phyloP scores from a whole-genome alignment of 2,113 vertebrate genomes.

The Brachypteracias leptosomus region DNA sequence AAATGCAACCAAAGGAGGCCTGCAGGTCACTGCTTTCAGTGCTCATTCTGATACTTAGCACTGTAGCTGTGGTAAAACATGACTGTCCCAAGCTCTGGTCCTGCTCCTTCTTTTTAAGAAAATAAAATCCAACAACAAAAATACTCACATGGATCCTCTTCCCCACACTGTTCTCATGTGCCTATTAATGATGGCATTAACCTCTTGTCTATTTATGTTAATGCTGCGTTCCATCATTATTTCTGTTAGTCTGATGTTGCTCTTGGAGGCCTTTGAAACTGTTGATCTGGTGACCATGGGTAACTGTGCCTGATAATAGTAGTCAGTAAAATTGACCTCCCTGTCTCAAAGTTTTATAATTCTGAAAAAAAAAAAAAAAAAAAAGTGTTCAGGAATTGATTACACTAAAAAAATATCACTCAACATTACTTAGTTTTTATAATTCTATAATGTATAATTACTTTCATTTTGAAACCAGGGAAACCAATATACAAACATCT shows the following conservation, averaged over 20 bases:
- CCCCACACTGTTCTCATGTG: background rate
- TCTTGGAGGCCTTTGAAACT: background rate
- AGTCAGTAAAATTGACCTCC: background rate
- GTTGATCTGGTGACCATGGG: background rate
- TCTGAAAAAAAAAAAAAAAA: background rate
- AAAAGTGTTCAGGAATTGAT: background rate
- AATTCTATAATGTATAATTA: background rate
- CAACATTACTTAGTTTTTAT: background rate
- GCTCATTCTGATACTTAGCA: background rate
- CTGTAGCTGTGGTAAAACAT: background rate
- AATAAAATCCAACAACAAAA: background rate
- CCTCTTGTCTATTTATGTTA: background rate
- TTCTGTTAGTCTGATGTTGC: background rate
- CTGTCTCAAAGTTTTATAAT: background rate
- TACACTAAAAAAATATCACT: background rate
- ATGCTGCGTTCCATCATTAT: background rate
- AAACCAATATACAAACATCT: background rate
- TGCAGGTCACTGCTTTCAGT: background rate
- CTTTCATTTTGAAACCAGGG: background rate
- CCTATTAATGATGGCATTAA: background rate
- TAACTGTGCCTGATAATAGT: background rate
- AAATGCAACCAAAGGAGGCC: background rate
- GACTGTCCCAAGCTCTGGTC: background rate
- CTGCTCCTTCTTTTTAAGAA: background rate
- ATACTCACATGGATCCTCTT: background rate